These are phyloP conservation scores for Ageneiosus marmoratus DNA, from an alignment of 2,113 vertebrate species.

Conservation along the genomic window DNA sequence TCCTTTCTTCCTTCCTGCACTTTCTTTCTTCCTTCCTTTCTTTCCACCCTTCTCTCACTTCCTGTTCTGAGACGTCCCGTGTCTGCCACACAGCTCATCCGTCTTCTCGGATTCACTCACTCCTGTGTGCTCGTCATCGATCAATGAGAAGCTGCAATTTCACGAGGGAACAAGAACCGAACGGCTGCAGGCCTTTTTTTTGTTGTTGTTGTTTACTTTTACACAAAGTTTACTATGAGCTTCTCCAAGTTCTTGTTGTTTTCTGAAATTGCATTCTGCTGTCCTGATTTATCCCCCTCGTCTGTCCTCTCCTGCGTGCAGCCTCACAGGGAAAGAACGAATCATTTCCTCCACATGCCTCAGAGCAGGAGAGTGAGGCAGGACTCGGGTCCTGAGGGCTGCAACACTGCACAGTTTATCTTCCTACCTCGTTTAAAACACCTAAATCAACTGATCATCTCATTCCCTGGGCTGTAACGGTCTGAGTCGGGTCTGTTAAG, in stretches of 20 bases:
- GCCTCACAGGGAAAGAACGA: neutral
- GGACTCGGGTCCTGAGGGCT: neutral
- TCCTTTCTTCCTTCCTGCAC: neutral
- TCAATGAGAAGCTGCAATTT: constrained; percentile 35
- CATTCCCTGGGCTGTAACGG: neutral
- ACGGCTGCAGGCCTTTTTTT: neutral
- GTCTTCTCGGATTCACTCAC: constrained; percentile 17
- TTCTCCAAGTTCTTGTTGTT: constrained; percentile 31
- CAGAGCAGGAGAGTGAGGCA: neutral
- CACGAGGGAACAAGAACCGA: constrained; percentile 36
- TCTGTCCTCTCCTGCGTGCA: neutral
- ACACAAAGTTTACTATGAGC: constrained; percentile 26
- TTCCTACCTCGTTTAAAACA: constrained; percentile 12
- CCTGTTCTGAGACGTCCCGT: neutral
- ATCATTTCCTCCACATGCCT: neutral
- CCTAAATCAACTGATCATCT: neutral
- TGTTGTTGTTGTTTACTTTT: neutral
- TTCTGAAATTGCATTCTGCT: constrained; percentile 16
- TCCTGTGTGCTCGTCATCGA: constrained; percentile 35
- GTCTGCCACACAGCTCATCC: constrained; percentile 7
- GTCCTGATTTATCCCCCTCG: constrained; percentile 21
- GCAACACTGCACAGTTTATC: neutral
- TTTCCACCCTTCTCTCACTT: neutral
- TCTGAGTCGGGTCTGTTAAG: neutral
- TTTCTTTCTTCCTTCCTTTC: neutral